A percentile compares a stretch with the other conserved stretches of the same genome.
Conservation (phyloP, 2,888 invertebrate genomes). For the Oeneis ivallda region DNA sequence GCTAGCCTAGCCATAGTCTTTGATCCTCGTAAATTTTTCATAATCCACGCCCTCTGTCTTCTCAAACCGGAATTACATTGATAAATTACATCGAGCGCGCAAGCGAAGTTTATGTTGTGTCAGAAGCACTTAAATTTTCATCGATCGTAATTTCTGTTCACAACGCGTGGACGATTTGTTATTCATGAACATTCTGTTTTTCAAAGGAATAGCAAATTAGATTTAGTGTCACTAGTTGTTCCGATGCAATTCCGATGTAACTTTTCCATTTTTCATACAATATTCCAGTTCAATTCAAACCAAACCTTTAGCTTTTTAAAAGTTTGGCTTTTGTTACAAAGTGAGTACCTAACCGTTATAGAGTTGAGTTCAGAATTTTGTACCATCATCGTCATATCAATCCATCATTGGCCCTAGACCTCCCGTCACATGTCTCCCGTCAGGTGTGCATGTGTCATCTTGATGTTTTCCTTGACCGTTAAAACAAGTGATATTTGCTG, state of each 20-base stretch:
- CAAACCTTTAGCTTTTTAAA: no score
- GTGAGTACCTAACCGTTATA: no score
- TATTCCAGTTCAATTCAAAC: not conserved
- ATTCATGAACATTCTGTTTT: constrained; percentile 15
- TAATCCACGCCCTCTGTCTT: constrained; percentile 52
- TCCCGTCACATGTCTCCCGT: no score
- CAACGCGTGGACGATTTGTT: constrained; percentile 13
- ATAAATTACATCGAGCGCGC: constrained; percentile 57
- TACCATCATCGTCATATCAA: no score
- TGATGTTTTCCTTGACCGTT: no score
- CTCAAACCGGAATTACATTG: constrained; percentile 57
- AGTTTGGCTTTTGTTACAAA: no score
- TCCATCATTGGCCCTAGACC: no score
- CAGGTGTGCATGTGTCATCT: no score
- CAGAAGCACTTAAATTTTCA: constrained; percentile 44
- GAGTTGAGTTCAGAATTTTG: no score
- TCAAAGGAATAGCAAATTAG: not conserved
- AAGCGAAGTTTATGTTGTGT: constrained; percentile 48
- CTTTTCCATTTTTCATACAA: not conserved
- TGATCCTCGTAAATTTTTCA: constrained; percentile 1
- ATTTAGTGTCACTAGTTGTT: constrained; percentile 1
- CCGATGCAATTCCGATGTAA: not conserved
- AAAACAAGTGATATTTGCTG: no score
- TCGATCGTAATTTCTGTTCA: constrained; percentile 32
- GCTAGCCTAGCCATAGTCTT: not conserved